phyloP scores from a whole-genome alignment of 2,113 vertebrate genomes.

The Catharus minimus region DNA sequence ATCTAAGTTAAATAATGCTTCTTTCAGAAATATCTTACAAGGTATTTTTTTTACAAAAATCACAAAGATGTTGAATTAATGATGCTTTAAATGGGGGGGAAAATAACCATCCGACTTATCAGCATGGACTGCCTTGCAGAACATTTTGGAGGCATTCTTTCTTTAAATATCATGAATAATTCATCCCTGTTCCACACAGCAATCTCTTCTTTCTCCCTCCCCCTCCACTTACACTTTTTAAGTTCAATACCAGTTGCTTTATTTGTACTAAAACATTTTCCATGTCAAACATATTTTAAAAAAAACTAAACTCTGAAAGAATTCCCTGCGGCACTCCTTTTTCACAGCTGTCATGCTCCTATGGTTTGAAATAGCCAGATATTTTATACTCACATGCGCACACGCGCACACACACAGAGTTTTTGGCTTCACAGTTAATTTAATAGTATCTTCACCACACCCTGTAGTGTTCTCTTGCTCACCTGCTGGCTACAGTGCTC shows the following conservation, averaged over 20 bases:
- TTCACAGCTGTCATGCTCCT: conserved; percentile 93
- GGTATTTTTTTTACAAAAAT: conserved; percentile 33
- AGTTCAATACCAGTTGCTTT: conserved; percentile 93
- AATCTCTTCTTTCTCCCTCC: conserved; percentile 68
- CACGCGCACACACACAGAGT: not conserved
- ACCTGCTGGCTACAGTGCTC: conserved; percentile 81
- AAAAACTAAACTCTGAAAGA: conserved; percentile 84
- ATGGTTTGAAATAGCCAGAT: conserved; percentile 82
- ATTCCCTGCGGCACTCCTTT: conserved; percentile 90
- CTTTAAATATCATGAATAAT: conserved; percentile 95
- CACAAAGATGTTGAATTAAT: conserved; percentile 76
- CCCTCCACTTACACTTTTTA: conserved; percentile 74
- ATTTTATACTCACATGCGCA: not conserved
- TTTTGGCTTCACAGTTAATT: conserved; percentile 85
- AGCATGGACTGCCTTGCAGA: conserved; percentile 74
- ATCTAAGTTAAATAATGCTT: conserved; percentile 75
- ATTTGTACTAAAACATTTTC: conserved; percentile 97
- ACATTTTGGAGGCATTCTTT: conserved; percentile 82
- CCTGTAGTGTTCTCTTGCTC: conserved; percentile 78
- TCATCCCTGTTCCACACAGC: conserved; percentile 80
- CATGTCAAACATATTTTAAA: conserved; percentile 85
- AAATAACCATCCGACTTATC: conserved; percentile 75
- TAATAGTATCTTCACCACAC: conserved; percentile 86
- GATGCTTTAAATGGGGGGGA: conserved; percentile 74
- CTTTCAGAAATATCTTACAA: conserved; percentile 59